These are phyloP conservation scores for Tenebrio molitor DNA, from an alignment of 1,140 invertebrate genomes.

Conservation along the genomic window DNA sequence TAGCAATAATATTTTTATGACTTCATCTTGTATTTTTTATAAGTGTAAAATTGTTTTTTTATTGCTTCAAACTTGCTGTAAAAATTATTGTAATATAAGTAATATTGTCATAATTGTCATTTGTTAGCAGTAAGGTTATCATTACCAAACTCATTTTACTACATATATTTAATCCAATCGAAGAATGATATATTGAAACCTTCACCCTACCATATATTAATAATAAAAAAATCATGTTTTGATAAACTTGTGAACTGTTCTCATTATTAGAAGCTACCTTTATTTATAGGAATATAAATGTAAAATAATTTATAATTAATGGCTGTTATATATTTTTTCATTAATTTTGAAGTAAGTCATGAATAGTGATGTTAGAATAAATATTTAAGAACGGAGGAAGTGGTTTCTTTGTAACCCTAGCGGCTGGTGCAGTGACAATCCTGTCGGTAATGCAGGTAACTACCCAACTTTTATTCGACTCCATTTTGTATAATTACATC, in stretches of 20 bases:
- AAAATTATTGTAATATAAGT: constrained; percentile 51
- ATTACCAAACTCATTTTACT: constrained; percentile 50
- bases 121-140: constrained; percentile 43
- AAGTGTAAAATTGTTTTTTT: constrained; percentile 25
- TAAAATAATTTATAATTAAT: constrained; percentile 63
- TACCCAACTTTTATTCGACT: too few species aligned
- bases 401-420: too few species aligned
- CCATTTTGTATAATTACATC: too few species aligned
- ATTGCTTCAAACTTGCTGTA: constrained; percentile 28
- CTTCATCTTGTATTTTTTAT: constrained; percentile 13
- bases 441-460: too few species aligned
- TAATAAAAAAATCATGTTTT: constrained; percentile 31
- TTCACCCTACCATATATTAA: constrained; percentile 14
- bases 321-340: constrained; percentile 64
- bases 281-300: constrained; percentile 48
- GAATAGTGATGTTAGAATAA: constrained; percentile 64
- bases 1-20: constrained; percentile 46
- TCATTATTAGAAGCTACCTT: constrained; percentile 34
- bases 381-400: constrained; percentile 51
- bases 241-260: constrained; percentile 37
- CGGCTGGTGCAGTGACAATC: too few species aligned
- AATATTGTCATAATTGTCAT: constrained; percentile 35
- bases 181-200: background rate
- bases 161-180: constrained; percentile 43
- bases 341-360: constrained; percentile 62